A percentile compares a stretch with the other conserved stretches of the same genome.
Evolutionary conservation across 2,113 vertebrate genomes (phyloP).

Genomic region (Vidua chalybeata): DNA sequence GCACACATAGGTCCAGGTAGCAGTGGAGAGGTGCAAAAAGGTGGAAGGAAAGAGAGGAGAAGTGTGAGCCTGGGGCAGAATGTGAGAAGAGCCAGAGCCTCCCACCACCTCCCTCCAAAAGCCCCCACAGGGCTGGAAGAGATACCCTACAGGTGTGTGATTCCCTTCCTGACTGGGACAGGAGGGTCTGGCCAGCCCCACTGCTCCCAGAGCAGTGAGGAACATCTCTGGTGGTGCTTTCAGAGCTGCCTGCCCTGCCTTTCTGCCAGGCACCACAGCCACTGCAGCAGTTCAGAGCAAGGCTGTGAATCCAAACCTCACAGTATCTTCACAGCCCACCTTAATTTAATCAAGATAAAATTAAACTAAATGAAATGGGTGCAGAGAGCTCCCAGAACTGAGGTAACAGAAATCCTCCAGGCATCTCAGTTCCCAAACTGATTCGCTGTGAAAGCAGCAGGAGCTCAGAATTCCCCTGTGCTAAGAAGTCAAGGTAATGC

Average conservation of each 20-base stretch:
- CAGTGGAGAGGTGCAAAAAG: background rate
- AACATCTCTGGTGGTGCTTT: background rate
- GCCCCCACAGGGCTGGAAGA: background rate
- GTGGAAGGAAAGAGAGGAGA: background rate
- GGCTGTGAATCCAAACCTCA: background rate
- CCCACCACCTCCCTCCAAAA: background rate
- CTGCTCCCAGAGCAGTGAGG: background rate
- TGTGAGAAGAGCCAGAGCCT: background rate
- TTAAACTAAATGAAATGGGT: background rate
- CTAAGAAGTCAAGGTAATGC: background rate
- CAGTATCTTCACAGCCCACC: background rate
- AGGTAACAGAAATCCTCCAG: background rate
- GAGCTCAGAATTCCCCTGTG: background rate
- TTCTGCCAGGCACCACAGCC: background rate
- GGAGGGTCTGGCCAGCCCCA: background rate
- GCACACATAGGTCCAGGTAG: background rate
- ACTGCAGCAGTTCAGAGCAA: background rate
- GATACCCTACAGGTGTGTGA: background rate
- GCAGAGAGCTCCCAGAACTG: background rate
- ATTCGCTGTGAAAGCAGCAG: background rate
- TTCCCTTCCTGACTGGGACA: background rate
- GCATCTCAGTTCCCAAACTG: background rate
- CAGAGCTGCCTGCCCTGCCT: background rate
- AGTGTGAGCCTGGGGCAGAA: background rate
- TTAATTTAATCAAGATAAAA: background rate